Evolutionary conservation across 2,888 invertebrate genomes (phyloP).

Genomic region (Melanostoma scalare): DNA sequence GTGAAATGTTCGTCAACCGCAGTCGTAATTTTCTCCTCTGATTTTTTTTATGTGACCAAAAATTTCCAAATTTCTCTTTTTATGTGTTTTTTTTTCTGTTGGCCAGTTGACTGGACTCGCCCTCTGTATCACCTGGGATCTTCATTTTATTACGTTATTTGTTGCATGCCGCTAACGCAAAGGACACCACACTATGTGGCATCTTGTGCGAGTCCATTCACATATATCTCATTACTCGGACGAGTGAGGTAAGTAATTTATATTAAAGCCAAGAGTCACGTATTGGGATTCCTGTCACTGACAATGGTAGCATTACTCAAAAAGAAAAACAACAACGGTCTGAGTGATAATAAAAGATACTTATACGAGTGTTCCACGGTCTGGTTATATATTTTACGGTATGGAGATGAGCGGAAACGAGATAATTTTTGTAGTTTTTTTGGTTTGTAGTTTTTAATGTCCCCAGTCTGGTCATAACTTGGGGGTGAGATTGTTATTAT

Average conservation of each 20-base stretch:
- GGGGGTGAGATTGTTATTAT: slow-evolving; percentile 66
- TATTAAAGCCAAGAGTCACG: slow-evolving; percentile 66
- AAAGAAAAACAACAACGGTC: slow-evolving; percentile 13
- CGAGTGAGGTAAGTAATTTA: slow-evolving; percentile 61
- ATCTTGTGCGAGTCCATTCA: slow-evolving; percentile 35
- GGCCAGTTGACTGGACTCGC: slow-evolving; percentile 23
- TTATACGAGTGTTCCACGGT: slow-evolving; percentile 52
- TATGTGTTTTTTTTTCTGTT: slow-evolving; percentile 32
- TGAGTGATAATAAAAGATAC: slow-evolving; percentile 38
- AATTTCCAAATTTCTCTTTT: slow-evolving; percentile 51
- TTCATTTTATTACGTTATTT: slow-evolving; percentile 68
- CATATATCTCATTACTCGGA: slow-evolving; percentile 66
- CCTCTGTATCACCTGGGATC: slow-evolving; percentile 30
- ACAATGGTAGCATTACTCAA: slow-evolving; percentile 47
- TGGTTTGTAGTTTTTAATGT: slow-evolving; percentile 49
- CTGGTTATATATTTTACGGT: slow-evolving; percentile 39
- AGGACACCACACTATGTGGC: slow-evolving; percentile 34
- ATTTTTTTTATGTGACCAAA: slow-evolving; percentile 36
- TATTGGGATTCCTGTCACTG: slow-evolving; percentile 48
- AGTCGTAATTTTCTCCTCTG: slow-evolving; percentile 62
- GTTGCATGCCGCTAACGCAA: slow-evolving; percentile 61
- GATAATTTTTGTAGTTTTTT: slow-evolving; percentile 52
- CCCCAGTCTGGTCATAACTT: slow-evolving; percentile 55
- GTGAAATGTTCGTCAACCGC: slow-evolving; percentile 50
- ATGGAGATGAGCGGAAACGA: slow-evolving; percentile 53